phyloP scores from a whole-genome alignment of 2,888 invertebrate genomes.

The Galerucella nymphaeae region DNA sequence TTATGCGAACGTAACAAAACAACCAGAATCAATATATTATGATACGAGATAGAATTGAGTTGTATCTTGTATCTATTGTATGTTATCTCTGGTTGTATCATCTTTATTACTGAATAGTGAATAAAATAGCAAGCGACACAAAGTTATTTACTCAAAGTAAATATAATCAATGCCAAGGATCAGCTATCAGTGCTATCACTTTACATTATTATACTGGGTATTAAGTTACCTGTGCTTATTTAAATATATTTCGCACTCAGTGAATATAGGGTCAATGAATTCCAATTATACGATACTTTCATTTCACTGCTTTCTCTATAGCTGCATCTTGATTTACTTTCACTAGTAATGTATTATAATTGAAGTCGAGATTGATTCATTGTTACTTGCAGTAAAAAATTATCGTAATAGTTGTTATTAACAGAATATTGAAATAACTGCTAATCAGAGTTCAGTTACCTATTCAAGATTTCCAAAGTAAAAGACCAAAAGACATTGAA shows the following conservation, averaged over 20 bases:
- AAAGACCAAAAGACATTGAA: not conserved
- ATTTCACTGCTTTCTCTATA: constrained; percentile 10
- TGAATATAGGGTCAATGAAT: not conserved
- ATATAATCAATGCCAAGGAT: not conserved
- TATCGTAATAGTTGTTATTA: not conserved
- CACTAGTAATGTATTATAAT: constrained; percentile 1
- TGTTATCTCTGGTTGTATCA: no score
- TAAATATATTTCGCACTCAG: not conserved
- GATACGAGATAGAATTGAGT: not conserved
- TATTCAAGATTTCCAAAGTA: not conserved
- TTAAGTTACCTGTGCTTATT: not conserved
- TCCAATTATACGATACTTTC: constrained; percentile 7
- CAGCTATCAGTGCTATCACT: no score
- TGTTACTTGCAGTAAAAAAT: not conserved
- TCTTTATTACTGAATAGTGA: not conserved
- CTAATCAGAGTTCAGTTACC: not conserved
- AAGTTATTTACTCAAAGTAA: not conserved
- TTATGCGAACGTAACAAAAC: not conserved
- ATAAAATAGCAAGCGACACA: not conserved
- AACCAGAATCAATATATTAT: not conserved
- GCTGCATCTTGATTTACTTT: not conserved
- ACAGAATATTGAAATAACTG: not conserved
- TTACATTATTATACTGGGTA: no score
- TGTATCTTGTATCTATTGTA: no score
- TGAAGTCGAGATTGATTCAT: not conserved